These are phyloP conservation scores for Lordiphosa andalusiaca DNA, from an alignment of 2,888 invertebrate species.

Conservation along the genomic window DNA sequence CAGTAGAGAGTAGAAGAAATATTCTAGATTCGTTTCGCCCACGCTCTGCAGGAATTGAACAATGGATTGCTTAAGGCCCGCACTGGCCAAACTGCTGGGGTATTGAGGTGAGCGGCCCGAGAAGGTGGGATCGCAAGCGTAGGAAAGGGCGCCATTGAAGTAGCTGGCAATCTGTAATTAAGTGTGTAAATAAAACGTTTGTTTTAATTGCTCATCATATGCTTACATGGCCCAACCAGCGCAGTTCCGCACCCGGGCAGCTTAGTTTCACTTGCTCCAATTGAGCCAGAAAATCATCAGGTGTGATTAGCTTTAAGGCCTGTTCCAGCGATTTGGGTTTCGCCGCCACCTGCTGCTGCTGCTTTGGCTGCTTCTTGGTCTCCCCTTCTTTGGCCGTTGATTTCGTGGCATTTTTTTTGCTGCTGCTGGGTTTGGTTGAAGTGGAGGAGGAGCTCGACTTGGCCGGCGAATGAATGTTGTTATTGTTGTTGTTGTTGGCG, in stretches of 20 bases:
- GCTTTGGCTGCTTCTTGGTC: conserved; percentile 13
- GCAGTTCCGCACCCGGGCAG: conserved; percentile 86
- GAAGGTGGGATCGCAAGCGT: conserved; percentile 75
- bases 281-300: conserved; percentile 82
- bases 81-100: conserved; percentile 73
- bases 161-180: conserved; percentile 65
- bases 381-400: conserved; percentile 9
- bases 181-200: background rate
- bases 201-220: background rate
- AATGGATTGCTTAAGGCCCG: conserved; percentile 56
- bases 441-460: conserved; percentile 54
- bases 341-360: conserved; percentile 19
- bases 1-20: conserved; percentile 87
- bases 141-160: conserved; percentile 70
- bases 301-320: conserved; percentile 81
- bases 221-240: conserved; percentile 87
- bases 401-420: conserved; percentile 36
- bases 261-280: conserved; percentile 83
- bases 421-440: conserved; percentile 43
- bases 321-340: conserved; percentile 76
- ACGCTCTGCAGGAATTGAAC: conserved; percentile 82
- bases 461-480: conserved; percentile 49
- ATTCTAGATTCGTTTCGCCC: conserved; percentile 84
- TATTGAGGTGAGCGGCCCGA: conserved; percentile 74
- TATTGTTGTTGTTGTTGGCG: conserved; percentile 31